Base-by-base conservation (phyloP, 2,797 vertebrate species). In the Alosa sapidissima region DNA sequence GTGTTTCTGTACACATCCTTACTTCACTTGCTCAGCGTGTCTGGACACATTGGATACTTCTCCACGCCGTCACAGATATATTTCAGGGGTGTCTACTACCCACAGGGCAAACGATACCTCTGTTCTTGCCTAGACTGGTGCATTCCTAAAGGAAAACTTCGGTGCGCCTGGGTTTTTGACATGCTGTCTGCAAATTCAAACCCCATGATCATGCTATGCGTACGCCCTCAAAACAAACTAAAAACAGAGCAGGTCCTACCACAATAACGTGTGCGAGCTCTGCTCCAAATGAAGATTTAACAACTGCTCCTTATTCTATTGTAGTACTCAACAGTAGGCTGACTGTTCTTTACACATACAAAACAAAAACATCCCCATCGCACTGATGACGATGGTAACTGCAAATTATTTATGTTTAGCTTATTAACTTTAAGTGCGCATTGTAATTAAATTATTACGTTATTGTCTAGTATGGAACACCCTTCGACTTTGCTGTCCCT, bases 111-210 rank as follows among this genome's bases (percentile, higher is more conserved):
- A 78, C 72, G 68, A 75, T 5, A 75, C 68, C 33, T 9, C 41
- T 21, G 16, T 0, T 75, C 36, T 19, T 47, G 72, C 16, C 14
- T 78, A 78, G 72, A 19, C 41, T 47, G 41, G 16, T 47, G 72
- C 36, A 78, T 21, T 78, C 36, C 72, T 47, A 36, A 78, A 8
- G 13, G 41, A 47, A 45, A n/a, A 78, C 72, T 21, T 21, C 36
- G 14, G 72, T 78, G 72, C 41, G 41, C 19, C 41, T 78, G 72
- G 72, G 21, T 78, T 45, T 78, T 14, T 47, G 72, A 45, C 41
- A 10, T 47, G 72, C 68, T 45, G 14, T 75, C 68, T 75, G 33
- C 68, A 75, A 75, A 78, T 21, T 78, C 72, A 78, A 78, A 78
- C 72, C 72, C 72, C 41, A 78, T 78, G 72, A 78, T 47, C 72